Evolutionary conservation across 2,797 vertebrate genomes (phyloP), one percentile per base, ranked within the genome.

Genomic region (Tangara arthus): DNA sequence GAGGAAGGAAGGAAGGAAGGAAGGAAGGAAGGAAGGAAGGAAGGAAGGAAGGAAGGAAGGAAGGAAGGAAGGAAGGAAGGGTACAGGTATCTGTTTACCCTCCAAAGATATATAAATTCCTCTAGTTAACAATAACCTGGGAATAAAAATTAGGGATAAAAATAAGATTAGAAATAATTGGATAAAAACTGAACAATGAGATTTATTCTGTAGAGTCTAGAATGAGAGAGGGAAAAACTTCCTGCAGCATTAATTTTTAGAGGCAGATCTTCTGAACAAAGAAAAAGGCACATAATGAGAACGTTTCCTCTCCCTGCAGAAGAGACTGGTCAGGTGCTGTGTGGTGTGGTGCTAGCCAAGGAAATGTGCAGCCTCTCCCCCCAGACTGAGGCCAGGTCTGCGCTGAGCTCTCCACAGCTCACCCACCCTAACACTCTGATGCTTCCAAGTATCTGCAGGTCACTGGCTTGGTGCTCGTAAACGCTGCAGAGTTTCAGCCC

Each of bases 391-490:
- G 19, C 7, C 49, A 64, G 34, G 3, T 30, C 57, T 57, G 19
- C 5, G 0, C 39, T 22, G 27, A 35, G 9, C 23, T 41, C 64
- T 65, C 27, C n/a, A 2, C 32, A 56, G 53, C 32, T 46, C 32
- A 42, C 12, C 2, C 0, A 3, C 14, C 55, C 19, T 8, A 23
- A 56, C 13, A 10, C 5, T 63, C 35, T 9, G 1, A 17, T n/a
- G 28, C 5, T 70, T 19, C 56, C 17, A 11, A 44, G 52, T 9
- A 14, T 46, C 27, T 61, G 42, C 17, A 39, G 24, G 24, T 69
- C 30, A 11, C 32, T 46, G 34, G 4, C 8, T n/a, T 42, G 7
- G 37, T 23, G 59, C 77, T 27, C 41, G 60, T 13, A 32, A 70
- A 59, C 2, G 1, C 26, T 77, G 52, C 39, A 42, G 46, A 46